A percentile compares a stretch with the other conserved stretches of the same genome.
phyloP scores from a whole-genome alignment of 2,113 vertebrate genomes.

The Neodon shergylaensis region DNA sequence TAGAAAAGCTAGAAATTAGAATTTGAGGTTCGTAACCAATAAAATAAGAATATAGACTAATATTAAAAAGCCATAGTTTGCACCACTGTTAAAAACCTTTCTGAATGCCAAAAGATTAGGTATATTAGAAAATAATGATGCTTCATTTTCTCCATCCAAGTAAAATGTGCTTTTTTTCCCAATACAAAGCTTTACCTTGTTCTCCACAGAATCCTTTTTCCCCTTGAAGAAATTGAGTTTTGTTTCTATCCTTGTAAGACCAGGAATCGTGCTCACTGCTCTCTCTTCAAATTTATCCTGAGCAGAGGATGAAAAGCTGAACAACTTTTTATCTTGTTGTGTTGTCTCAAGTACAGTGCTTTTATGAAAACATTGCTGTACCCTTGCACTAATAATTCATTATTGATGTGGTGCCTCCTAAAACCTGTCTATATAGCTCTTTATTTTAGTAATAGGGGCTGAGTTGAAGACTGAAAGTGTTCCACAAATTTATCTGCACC shows the following conservation, averaged over 20 bases:
- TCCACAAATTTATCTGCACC: constrained; percentile 61
- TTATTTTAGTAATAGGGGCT: neutral
- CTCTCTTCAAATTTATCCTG: constrained; percentile 3
- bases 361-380: neutral
- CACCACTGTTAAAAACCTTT: neutral
- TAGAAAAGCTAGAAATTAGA: constrained; percentile 16
- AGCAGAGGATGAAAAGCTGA: neutral
- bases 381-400: constrained; percentile 24
- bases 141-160: neutral
- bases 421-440: neutral
- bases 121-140: neutral
- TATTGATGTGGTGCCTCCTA: neutral
- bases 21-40: neutral
- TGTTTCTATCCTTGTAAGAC: constrained; percentile 3
- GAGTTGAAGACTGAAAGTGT: constrained; percentile 47
- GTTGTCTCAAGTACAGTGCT: constrained; percentile 24
- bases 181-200: neutral
- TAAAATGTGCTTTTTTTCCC: neutral
- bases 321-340: neutral
- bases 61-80: neutral
- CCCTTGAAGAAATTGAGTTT: neutral
- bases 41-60: constrained; percentile 12
- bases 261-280: neutral
- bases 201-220: neutral
- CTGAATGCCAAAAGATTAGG: neutral